Base-by-base conservation (phyloP, 2,888 invertebrate species). In the Leptarthrus brevirostris region DNA sequence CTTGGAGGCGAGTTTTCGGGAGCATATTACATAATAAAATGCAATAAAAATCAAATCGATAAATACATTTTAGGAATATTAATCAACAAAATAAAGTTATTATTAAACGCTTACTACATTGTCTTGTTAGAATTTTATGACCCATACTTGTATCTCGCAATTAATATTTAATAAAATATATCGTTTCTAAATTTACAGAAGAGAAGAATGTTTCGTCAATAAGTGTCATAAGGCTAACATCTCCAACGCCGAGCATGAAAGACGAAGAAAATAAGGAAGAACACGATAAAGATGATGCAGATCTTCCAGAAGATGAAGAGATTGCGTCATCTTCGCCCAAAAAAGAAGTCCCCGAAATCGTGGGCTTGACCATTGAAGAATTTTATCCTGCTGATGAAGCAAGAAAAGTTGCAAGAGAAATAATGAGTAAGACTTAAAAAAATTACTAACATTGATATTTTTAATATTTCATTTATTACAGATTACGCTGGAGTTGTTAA, bases 341-440 rank as follows among this genome's bases (percentile, higher is more conserved):
- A 6, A 53, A 87, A 80, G 87, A 77, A 64, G 66, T 82, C 1
- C 82, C 85, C 20, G 89, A 88, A 75, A 88, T 90, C 81, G 87
- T 90, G 1, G 90, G 90, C 61, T 83, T 91, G 3, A 89, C 89
- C 58, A 89, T 91, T 20, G 90, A 91, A 80, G 89, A 90, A 78
- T 90, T 89, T 79, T 90, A 89, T 83, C 86, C 89, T 77, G 81
- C 86, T 1, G 81, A 80, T 14, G 87, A 88, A 53, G 84, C 85
- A 10, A 82, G 82, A 56, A 75, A 82, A 77, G 80, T 86, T 69
- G 84, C 87, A 12, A 84, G 87, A 76, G 87, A 88, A 80, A 86
- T 86, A 14, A 75, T 85, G 56, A 83, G 85, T 85, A 80, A 78
- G 80, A 78, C 16, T 26, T 12, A 24, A 69, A 16, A n/a, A 54